Conservation (phyloP, 1,140 invertebrate genomes). For the Aphelenchoides besseyi region DNA sequence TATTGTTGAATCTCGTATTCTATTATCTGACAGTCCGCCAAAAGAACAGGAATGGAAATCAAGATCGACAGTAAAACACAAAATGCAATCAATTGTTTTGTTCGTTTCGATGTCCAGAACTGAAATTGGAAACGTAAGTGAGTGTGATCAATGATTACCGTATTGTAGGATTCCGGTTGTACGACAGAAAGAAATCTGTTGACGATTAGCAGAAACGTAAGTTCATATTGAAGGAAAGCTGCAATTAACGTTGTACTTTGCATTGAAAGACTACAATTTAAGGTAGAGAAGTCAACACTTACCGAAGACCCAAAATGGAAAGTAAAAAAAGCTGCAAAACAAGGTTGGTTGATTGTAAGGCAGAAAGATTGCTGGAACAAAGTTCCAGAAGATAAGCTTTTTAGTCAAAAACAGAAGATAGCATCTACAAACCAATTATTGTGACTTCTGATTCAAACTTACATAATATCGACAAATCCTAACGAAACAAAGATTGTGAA, state of each 20-base stretch:
- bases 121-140: background rate
- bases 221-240: background rate
- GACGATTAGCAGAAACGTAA: background rate
- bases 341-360: background rate
- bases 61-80: background rate
- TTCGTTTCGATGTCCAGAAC: background rate
- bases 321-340: background rate
- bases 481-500: background rate
- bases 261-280: too few relatives aligned
- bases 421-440: too few relatives aligned
- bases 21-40: background rate
- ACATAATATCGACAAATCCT: background rate
- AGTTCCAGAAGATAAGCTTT: background rate
- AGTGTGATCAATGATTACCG: background rate
- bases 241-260: background rate
- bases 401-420: background rate
- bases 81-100: background rate
- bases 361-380: background rate
- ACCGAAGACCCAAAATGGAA: background rate
- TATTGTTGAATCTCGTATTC: background rate
- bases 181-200: background rate
- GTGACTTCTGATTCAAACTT: too few relatives aligned
- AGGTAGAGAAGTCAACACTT: too few relatives aligned
- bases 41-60: background rate
- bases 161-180: background rate